Evolutionary conservation across 64 coral and sea anemone species (phyloP), one percentile per base, ranked within the genome.

Genomic region (Stichodactyla helianthus): DNA sequence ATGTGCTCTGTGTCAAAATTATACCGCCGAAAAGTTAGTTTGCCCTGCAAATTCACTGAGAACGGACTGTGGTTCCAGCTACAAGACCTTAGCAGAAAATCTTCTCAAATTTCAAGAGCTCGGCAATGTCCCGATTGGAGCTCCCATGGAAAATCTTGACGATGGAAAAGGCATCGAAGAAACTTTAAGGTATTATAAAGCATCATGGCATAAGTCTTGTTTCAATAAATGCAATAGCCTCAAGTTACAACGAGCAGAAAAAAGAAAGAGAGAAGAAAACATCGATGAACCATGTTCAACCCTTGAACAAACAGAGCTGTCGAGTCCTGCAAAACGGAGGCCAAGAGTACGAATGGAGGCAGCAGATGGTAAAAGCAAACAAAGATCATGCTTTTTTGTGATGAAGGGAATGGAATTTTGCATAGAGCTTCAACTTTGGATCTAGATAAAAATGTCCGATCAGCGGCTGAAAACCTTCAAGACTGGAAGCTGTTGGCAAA

Each of bases 1-100:
- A 53, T 90, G 93, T 85, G 79, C 50, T 84, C 16, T 94, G 14
- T 94, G 93, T 54, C 93, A 87, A 89, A 57, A 84, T 31, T 6
- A 51, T 27, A 94, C 61, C 50, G 23, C 16, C 6, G 85, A 87
- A 22, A 51, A 54, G 59, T 59, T 94, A 35, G 83, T 54, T 27
- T 94, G 93, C 57, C 92, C 93, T 84, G 92, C 79, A 54, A 77
- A 79, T 63, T 35, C 86, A 19, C 53, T 65, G 52, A 35, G 74
- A 76, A 57, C 51, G 12, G 50, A 92, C 85, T 71, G 58, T 18
- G 82, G 65, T 25, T 17, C 44, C 9, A 58, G 88, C 51, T 89
- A 90, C 55, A 63, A 31, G 15, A 85, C 82, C 7, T 28, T 90
- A 55, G 81, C 88, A 35, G 54, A 16, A 58, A 90, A 90, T 84